Percentiles rank a stretch among this genome's conserved stretches.
These are phyloP conservation scores for Proterorhinus semilunaris DNA, from an alignment of 2,113 vertebrate genomes.

Conservation along the genomic window DNA sequence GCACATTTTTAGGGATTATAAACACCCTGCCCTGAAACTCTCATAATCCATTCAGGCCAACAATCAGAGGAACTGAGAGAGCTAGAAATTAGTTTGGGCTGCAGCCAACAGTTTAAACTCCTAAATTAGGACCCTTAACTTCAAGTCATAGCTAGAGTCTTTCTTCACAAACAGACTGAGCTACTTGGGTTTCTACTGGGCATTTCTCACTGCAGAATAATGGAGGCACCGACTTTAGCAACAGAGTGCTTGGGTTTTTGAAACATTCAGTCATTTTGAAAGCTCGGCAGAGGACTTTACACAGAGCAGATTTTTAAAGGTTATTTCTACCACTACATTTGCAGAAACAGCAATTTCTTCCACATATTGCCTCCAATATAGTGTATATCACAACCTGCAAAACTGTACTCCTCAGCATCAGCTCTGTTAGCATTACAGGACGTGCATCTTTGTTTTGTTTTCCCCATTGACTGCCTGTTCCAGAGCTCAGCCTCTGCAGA, in stretches of 20 bases:
- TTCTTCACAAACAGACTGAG: not conserved
- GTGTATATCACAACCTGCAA: slow-evolving; percentile 6
- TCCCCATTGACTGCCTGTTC: slow-evolving; percentile 41
- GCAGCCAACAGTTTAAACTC: no score
- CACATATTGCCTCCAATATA: slow-evolving; percentile 2
- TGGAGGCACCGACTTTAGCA: not conserved
- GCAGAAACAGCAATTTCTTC: slow-evolving; percentile 7
- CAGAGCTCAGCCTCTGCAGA: slow-evolving; percentile 53
- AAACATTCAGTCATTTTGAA: slow-evolving; percentile 15
- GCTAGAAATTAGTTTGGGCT: no score
- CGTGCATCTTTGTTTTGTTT: slow-evolving; percentile 27
- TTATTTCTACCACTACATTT: not conserved
- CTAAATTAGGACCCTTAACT: no score
- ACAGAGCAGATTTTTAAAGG: slow-evolving; percentile 30
- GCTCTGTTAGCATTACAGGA: slow-evolving; percentile 14
- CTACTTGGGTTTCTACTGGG: not conserved
- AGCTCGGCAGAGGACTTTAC: slow-evolving; percentile 23
- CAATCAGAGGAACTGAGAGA: no score
- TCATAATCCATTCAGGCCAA: no score
- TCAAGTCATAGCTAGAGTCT: no score
- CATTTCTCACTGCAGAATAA: slow-evolving; percentile 1
- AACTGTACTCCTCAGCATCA: slow-evolving; percentile 17
- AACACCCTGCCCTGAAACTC: no score
- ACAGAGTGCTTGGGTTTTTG: slow-evolving; percentile 19
- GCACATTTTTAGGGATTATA: no score